Conservation (phyloP, 2,113 vertebrate genomes). For the human region GRCh38 chr16:69202001-69202500, state of each 20-base stretch:
- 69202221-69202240: background rate
- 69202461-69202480: too few relatives aligned
- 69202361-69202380: conserved; percentile 34
- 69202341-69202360: background rate
- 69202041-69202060: background rate
- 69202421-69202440: too few relatives aligned
- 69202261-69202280: background rate
- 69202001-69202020: background rate
- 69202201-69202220: background rate
- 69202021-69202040: background rate
- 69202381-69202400: conserved; percentile 10
- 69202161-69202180: background rate
- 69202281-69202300: background rate
- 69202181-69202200: background rate
- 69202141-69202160: background rate
- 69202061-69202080: background rate
- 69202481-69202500: too few relatives aligned
- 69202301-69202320: conserved; percentile 38
- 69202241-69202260: background rate
- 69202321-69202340: background rate
- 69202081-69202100: background rate
- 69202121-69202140: background rate
- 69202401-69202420: background rate
- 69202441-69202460: too few relatives aligned
- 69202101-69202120: background rate